These are phyloP conservation scores for Acanthosepion lycidas DNA, from an alignment of 2,888 invertebrate species.

Conservation along the genomic window DNA sequence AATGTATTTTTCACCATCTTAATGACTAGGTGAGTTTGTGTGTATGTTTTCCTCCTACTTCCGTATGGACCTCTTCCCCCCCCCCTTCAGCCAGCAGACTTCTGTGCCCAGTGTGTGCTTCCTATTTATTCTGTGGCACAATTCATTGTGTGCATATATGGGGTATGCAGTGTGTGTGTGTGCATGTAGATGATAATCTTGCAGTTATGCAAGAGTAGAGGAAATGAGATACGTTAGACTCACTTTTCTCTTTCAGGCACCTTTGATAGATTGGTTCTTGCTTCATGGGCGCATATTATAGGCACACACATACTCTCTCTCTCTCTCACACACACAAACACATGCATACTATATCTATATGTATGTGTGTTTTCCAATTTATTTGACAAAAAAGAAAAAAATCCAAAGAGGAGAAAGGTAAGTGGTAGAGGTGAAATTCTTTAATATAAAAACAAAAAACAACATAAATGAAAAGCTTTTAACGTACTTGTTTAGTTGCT, in stretches of 20 bases:
- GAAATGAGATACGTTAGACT: background rate
- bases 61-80: no score
- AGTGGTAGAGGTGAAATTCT: background rate
- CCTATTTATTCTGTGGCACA: conserved; percentile 8
- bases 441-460: no score
- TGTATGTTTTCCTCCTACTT: background rate
- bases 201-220: background rate
- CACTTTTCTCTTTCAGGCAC: no score
- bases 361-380: background rate
- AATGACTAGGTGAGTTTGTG: background rate
- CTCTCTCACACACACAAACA: background rate
- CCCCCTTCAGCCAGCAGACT: background rate
- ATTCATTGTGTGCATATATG: background rate
- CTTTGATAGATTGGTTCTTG: no score
- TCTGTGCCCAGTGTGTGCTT: background rate
- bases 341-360: background rate
- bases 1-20: background rate
- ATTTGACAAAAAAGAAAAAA: background rate
- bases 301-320: no score
- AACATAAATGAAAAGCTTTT: no score
- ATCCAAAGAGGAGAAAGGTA: background rate
- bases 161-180: background rate
- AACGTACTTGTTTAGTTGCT: background rate
- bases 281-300: no score
- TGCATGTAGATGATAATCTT: background rate